phyloP scores from a whole-genome alignment of 2,797 vertebrate species.

The Syngnathus rostellatus region DNA sequence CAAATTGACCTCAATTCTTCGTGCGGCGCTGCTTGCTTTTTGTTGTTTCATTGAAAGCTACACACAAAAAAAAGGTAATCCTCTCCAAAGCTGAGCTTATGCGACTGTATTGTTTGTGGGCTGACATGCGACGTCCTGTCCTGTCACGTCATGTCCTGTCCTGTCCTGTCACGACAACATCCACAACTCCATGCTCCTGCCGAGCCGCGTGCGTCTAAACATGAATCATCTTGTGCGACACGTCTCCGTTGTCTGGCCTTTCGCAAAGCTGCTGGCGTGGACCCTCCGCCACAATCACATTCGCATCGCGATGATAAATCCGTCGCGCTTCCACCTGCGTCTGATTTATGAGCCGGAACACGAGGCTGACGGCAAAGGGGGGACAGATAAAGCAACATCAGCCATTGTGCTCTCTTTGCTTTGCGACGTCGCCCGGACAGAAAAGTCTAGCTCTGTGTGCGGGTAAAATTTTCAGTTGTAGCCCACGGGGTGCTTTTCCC shows the following conservation, averaged over 20 bases:
- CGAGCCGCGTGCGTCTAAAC: slow-evolving; percentile 1
- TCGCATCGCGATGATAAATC: slow-evolving; percentile 47
- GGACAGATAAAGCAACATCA: slow-evolving; percentile 1
- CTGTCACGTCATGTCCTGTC: slow-evolving; percentile 22
- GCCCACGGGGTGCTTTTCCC: neutral
- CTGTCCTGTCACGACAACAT: slow-evolving; percentile 21
- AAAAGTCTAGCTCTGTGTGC: slow-evolving; percentile 15
- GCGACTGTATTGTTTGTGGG: slow-evolving; percentile 38
- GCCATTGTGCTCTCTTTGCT: slow-evolving; percentile 31
- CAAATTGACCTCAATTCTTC: slow-evolving; percentile 33
- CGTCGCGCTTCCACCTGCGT: slow-evolving; percentile 42
- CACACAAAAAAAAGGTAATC: slow-evolving; percentile 43
- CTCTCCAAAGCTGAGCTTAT: slow-evolving; percentile 28
- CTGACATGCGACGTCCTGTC: slow-evolving; percentile 28
- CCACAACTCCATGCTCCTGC: neutral
- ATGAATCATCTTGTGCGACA: slow-evolving; percentile 21
- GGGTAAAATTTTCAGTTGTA: neutral
- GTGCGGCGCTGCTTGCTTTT: slow-evolving; percentile 10
- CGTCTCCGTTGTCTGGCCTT: slow-evolving; percentile 11
- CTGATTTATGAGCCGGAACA: slow-evolving; percentile 60
- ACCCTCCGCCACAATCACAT: slow-evolving; percentile 11
- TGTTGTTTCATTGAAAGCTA: slow-evolving; percentile 15
- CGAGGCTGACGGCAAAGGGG: slow-evolving; percentile 35
- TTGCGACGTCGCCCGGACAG: slow-evolving; percentile 35
- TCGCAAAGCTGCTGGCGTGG: slow-evolving; percentile 18